A percentile compares a stretch with the other conserved stretches of the same genome.
Conservation (phyloP, 2,888 invertebrate species). For the Yponomeuta sedellus region DNA sequence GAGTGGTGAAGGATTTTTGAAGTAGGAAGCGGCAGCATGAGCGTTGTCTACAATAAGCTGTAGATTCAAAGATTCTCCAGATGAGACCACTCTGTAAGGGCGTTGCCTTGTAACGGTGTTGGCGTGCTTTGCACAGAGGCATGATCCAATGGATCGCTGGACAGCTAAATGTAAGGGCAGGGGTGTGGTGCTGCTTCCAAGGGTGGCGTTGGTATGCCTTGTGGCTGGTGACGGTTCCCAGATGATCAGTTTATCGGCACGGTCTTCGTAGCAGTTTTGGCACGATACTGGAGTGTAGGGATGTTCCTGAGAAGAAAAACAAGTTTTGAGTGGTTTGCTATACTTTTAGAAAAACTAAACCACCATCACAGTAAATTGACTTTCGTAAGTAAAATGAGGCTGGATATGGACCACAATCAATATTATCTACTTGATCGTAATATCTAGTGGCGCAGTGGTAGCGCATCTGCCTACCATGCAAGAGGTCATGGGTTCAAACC, state of each 20-base stretch:
- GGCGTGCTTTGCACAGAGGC: conserved; percentile 81
- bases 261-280: conserved; percentile 90
- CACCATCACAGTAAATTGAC: too few species aligned
- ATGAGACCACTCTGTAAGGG: conserved; percentile 83
- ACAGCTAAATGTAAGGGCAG: conserved; percentile 78
- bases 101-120: conserved; percentile 75
- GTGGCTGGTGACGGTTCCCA: conserved; percentile 80
- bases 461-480: too few species aligned
- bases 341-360: background rate
- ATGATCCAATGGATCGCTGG: conserved; percentile 82
- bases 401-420: too few species aligned
- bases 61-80: conserved; percentile 87
- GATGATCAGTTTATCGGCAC: conserved; percentile 88
- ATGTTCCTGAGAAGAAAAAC: conserved; percentile 72
- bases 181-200: conserved; percentile 62
- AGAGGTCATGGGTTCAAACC: too few species aligned
- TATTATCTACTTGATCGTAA: too few species aligned
- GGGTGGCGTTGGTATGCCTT: conserved; percentile 43
- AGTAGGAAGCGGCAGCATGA: conserved; percentile 91
- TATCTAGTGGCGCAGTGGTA: too few species aligned
- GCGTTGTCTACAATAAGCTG: conserved; percentile 89
- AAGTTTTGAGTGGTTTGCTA: background rate
- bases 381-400: too few species aligned
- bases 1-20: conserved; percentile 88
- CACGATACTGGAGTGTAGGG: conserved; percentile 88